Conservation (phyloP, 2,797 vertebrate genomes). For the Australoheros facetus region DNA sequence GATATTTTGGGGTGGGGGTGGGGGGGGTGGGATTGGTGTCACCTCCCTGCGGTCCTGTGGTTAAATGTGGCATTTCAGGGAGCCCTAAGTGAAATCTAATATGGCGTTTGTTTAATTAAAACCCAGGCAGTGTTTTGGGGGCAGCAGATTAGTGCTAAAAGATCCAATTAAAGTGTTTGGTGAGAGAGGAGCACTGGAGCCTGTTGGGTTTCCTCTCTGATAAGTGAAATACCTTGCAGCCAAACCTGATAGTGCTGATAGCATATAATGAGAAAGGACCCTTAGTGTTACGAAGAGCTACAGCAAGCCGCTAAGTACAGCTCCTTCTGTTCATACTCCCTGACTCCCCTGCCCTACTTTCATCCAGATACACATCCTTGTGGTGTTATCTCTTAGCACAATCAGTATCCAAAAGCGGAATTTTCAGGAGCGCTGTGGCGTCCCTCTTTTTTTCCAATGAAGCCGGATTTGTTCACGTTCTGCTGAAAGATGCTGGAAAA, state of each 20-base stretch:
- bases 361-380: not conserved
- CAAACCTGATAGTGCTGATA: slow-evolving; percentile 53
- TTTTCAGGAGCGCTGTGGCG: slow-evolving; percentile 11
- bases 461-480: slow-evolving; percentile 41
- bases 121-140: slow-evolving; percentile 57
- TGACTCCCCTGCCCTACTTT: not conserved
- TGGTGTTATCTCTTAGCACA: not conserved
- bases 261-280: slow-evolving; percentile 57
- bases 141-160: slow-evolving; percentile 66
- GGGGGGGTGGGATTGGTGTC: not conserved
- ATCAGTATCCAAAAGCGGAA: slow-evolving; percentile 16
- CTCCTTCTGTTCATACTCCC: slow-evolving; percentile 2
- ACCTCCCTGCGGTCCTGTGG: not conserved
- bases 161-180: slow-evolving; percentile 73
- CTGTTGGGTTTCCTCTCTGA: slow-evolving; percentile 47
- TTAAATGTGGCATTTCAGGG: slow-evolving; percentile 44
- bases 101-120: slow-evolving; percentile 71
- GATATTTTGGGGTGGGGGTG: not conserved
- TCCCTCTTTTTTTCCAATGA: not conserved
- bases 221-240: slow-evolving; percentile 68
- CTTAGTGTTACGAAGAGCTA: not conserved
- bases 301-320: slow-evolving; percentile 13
- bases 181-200: slow-evolving; percentile 39
- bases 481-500: slow-evolving; percentile 36
- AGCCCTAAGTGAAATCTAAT: slow-evolving; percentile 61